Percentiles rank a stretch among this genome's conserved stretches.
These are phyloP conservation scores for Heterodera schachtii DNA, from an alignment of 1,140 invertebrate genomes.

Conservation along the genomic window DNA sequence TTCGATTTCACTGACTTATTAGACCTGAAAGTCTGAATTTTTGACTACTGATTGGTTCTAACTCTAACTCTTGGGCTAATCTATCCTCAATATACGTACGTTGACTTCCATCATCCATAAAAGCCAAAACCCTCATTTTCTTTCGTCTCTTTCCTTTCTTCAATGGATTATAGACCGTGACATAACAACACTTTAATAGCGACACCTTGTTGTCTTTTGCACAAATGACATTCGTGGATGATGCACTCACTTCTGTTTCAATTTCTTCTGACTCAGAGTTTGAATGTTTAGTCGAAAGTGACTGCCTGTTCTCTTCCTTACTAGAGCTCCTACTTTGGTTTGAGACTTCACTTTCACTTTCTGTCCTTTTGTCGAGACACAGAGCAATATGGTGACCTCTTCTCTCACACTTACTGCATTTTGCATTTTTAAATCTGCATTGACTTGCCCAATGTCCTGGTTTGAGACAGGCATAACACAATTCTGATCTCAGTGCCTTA, in stretches of 20 bases:
- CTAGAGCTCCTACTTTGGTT: neutral
- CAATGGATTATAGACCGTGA: neutral
- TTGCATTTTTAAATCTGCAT: neutral
- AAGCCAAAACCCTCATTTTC: neutral
- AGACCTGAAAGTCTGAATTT: neutral
- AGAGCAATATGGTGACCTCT: neutral
- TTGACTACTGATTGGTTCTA: neutral
- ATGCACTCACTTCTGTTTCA: neutral
- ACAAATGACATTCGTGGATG: neutral
- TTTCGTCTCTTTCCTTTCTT: too few relatives aligned
- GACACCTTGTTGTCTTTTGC: neutral
- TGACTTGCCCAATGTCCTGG: neutral
- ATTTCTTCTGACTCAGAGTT: neutral
- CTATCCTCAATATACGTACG: neutral
- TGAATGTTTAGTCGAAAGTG: too few relatives aligned
- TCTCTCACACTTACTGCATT: neutral
- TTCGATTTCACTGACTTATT: too few relatives aligned
- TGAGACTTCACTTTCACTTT: neutral
- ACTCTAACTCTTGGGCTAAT: neutral
- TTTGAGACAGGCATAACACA: neutral
- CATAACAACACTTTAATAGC: neutral
- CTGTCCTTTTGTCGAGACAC: neutral
- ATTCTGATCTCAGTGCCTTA: neutral
- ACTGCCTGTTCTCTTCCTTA: neutral
- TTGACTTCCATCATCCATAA: conserved; percentile 8